A percentile compares a stretch with the other conserved stretches of the same genome.
Conservation (phyloP, 2,113 vertebrate species). For the Meriones unguiculatus region DNA sequence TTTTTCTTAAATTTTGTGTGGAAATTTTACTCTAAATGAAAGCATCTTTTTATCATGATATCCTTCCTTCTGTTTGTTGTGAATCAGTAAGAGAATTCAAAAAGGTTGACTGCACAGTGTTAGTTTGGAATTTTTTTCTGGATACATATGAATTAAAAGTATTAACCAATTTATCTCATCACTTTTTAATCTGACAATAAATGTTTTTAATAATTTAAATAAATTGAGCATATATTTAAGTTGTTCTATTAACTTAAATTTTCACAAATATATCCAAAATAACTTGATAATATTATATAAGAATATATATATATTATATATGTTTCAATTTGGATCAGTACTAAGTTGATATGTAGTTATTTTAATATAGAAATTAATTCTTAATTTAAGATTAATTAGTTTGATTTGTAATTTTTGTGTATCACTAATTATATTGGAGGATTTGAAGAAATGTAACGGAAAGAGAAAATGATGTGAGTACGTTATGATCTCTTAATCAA, state of each 20-base stretch:
- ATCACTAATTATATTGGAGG: background rate
- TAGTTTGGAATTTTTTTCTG: background rate
- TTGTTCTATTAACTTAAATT: background rate
- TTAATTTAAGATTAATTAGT: background rate
- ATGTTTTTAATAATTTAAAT: background rate
- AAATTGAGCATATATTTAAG: background rate
- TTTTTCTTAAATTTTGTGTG: conserved; percentile 22
- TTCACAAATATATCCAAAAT: background rate
- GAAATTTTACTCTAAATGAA: conserved; percentile 10
- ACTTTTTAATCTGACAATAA: background rate
- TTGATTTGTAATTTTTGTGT: background rate
- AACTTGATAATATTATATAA: background rate
- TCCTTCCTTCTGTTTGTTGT: conserved; percentile 1
- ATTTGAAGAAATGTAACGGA: background rate
- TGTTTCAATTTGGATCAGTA: background rate
- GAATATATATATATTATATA: too few relatives aligned
- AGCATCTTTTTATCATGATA: background rate
- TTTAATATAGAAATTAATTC: background rate
- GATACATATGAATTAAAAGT: background rate
- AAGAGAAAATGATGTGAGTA: background rate
- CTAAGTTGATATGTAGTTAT: background rate
- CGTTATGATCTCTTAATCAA: background rate
- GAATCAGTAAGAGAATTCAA: background rate
- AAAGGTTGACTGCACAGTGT: background rate
- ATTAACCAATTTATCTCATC: background rate